A percentile compares a stretch with the other conserved stretches of the same genome.
Evolutionary conservation across 2,113 vertebrate genomes (phyloP).

Genomic region (Nycticorax nycticorax): DNA sequence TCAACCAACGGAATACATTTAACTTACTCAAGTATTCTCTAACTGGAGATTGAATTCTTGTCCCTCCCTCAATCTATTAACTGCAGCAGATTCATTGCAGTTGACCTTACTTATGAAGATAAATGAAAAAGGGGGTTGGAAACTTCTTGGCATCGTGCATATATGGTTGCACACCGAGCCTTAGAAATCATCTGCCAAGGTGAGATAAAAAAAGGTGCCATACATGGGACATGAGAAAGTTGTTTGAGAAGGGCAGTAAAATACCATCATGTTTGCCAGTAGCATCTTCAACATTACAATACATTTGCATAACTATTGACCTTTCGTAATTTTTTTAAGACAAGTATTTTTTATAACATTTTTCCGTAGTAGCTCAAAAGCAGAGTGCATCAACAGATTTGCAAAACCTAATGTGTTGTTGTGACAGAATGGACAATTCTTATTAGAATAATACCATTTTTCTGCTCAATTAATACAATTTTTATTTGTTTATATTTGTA

Average conservation of each 20-base stretch:
- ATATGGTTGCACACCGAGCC: accelerated
- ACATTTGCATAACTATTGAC: not conserved
- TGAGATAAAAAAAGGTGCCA: not conserved
- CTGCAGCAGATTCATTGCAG: not conserved
- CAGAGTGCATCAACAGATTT: not conserved
- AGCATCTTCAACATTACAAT: not conserved
- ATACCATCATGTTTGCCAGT: not conserved
- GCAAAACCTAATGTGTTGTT: not conserved
- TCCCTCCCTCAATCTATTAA: not conserved
- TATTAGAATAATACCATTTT: not conserved
- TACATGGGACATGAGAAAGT: not conserved
- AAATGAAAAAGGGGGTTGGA: not conserved
- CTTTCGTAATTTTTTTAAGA: not conserved
- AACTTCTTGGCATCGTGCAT: not conserved
- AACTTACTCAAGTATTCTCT: not conserved
- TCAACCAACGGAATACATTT: not conserved
- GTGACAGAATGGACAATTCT: not conserved
- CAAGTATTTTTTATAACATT: not conserved
- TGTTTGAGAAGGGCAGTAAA: not conserved
- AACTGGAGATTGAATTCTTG: not conserved
- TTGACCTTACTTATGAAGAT: not conserved
- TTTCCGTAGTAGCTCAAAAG: not conserved
- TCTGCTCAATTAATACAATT: not conserved
- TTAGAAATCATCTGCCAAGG: not conserved
- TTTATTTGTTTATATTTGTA: not conserved